phyloP scores from a whole-genome alignment of 1,140 invertebrate genomes.

The Diorhabda elongata region DNA sequence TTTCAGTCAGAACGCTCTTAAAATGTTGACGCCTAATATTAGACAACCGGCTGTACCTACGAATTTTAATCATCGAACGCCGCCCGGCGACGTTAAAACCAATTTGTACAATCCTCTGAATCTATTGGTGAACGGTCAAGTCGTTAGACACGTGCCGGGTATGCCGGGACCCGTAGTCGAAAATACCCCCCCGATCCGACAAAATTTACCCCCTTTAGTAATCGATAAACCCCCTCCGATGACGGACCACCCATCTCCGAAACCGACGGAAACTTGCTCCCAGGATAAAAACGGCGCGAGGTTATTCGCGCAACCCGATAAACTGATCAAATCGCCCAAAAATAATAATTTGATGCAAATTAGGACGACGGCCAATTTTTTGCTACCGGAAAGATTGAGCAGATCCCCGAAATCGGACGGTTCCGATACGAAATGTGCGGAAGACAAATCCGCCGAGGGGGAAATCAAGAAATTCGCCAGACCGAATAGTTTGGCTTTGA shows the following conservation, averaged over 20 bases:
- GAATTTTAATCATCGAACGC: not conserved
- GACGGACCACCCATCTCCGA: not conserved
- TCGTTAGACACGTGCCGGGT: slow-evolving; percentile 62
- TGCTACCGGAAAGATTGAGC: slow-evolving; percentile 3
- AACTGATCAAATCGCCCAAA: not conserved
- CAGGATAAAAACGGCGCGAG: not conserved
- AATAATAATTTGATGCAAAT: not conserved
- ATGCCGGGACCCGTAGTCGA: slow-evolving; percentile 68
- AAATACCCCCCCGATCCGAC: slow-evolving; percentile 29
- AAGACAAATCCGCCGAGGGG: slow-evolving; percentile 18
- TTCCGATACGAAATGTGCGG: slow-evolving; percentile 10
- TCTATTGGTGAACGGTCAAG: slow-evolving; percentile 59
- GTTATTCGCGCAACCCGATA: not conserved
- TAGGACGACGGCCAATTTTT: not conserved
- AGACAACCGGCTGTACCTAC: slow-evolving; percentile 36
- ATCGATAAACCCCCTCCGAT: not conserved
- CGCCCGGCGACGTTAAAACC: not conserved
- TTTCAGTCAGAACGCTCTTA: slow-evolving; percentile 45
- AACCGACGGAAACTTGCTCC: not conserved
- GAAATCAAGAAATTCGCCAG: slow-evolving; percentile 63
- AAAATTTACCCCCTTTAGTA: slow-evolving; percentile 17
- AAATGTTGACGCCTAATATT: slow-evolving; percentile 43
- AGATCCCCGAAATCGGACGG: slow-evolving; percentile 6
- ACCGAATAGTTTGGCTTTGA: slow-evolving; percentile 73
- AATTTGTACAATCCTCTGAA: slow-evolving; percentile 64